phyloP scores from a whole-genome alignment of 2,113 vertebrate genomes.

The Todiramphus saurophagus region DNA sequence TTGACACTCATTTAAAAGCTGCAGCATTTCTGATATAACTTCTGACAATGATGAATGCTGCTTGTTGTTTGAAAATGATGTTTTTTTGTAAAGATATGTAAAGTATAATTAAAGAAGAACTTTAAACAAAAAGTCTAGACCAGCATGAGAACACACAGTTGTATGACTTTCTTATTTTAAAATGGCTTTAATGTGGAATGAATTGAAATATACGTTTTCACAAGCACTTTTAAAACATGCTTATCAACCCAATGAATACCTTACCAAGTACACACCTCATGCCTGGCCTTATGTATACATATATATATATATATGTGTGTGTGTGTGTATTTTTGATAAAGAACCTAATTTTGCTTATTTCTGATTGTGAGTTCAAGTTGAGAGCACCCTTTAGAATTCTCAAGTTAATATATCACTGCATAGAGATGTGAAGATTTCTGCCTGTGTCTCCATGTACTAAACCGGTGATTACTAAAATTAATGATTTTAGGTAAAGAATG shows the following conservation, averaged over 20 bases:
- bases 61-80: not conserved
- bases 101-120: not conserved
- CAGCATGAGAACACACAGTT: not conserved
- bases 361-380: not conserved
- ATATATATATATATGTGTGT: not conserved
- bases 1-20: not conserved
- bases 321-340: not conserved
- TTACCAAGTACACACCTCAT: not conserved
- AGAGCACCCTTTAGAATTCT: not conserved
- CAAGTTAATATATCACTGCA: not conserved
- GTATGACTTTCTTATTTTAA: not conserved
- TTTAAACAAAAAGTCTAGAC: not conserved
- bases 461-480: not conserved
- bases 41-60: not conserved
- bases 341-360: not conserved
- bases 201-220: not conserved
- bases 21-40: not conserved
- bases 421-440: not conserved
- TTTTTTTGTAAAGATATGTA: not conserved
- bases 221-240: not conserved
- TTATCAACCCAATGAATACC: not conserved
- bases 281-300: not conserved
- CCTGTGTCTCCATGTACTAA: not conserved
- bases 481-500: not conserved
- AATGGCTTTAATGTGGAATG: not conserved